Percentiles rank a stretch among this genome's conserved stretches.
Conservation (phyloP, 1,140 invertebrate species). For the Coboldia fuscipes region DNA sequence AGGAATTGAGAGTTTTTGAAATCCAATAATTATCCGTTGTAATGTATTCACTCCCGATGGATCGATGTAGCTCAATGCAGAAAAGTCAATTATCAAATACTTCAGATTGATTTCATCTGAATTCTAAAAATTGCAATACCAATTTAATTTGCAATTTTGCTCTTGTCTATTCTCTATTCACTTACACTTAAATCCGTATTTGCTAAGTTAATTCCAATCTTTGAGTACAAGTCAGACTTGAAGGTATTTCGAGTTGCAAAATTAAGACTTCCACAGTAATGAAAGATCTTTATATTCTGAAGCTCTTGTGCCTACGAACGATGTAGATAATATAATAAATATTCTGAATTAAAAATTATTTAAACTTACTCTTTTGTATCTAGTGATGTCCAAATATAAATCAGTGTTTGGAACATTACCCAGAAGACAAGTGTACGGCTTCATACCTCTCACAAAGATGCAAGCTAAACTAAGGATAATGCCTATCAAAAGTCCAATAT, state of each 20-base stretch:
- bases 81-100: slow-evolving; percentile 43
- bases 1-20: slow-evolving; percentile 26
- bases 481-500: slow-evolving; percentile 45
- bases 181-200: too few relatives aligned
- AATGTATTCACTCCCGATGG: slow-evolving; percentile 36
- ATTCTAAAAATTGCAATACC: slow-evolving; percentile 21
- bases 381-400: slow-evolving; percentile 47
- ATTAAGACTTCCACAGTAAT: slow-evolving; percentile 52
- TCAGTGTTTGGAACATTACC: slow-evolving; percentile 49
- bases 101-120: slow-evolving; percentile 24
- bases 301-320: slow-evolving; percentile 36
- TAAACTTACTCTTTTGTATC: slow-evolving; percentile 36
- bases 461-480: slow-evolving; percentile 47
- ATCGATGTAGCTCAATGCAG: slow-evolving; percentile 45
- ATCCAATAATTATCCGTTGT: slow-evolving; percentile 28
- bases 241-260: slow-evolving; percentile 49
- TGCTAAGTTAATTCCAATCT: slow-evolving; percentile 25
- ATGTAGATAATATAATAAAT: slow-evolving; percentile 6
- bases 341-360: slow-evolving; percentile 12
- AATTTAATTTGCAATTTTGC: slow-evolving; percentile 23
- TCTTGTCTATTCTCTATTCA: slow-evolving; percentile 20
- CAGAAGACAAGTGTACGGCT: slow-evolving; percentile 38
- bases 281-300: slow-evolving; percentile 49
- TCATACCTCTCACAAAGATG: slow-evolving; percentile 38
- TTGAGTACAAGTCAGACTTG: slow-evolving; percentile 29